A percentile compares a stretch with the other conserved stretches of the same genome.
Evolutionary conservation across 1,140 invertebrate genomes (phyloP).

Genomic region (Anastrepha ludens): DNA sequence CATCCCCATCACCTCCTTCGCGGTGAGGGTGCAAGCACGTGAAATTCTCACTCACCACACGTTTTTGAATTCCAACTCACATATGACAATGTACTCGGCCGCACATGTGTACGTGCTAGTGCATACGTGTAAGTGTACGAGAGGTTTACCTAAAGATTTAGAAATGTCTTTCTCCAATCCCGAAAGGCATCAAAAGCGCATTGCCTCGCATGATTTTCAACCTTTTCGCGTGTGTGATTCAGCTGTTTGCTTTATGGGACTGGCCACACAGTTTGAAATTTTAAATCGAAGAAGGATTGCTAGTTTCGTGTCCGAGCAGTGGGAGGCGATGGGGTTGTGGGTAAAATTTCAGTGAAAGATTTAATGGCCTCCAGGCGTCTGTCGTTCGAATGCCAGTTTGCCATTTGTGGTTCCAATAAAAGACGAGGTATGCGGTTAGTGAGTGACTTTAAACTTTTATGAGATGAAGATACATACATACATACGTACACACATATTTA

Average conservation of each 20-base stretch:
- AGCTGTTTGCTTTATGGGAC: not conserved
- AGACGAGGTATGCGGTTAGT: slow-evolving; percentile 9
- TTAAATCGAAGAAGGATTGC: not conserved
- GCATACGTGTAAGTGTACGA: not conserved
- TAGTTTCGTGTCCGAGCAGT: not conserved
- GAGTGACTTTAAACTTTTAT: slow-evolving; percentile 49
- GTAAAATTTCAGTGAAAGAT: slow-evolving; percentile 22
- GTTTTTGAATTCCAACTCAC: not conserved
- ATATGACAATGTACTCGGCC: not conserved
- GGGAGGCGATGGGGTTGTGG: not conserved
- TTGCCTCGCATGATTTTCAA: slow-evolving; percentile 22
- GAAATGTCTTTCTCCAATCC: not conserved
- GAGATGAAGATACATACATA: slow-evolving; percentile 8
- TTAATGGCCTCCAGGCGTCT: slow-evolving; percentile 55
- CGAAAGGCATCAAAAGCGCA: not conserved
- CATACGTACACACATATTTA: not conserved
- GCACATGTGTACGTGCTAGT: not conserved
- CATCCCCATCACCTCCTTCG: not conserved
- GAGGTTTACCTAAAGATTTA: slow-evolving; percentile 28
- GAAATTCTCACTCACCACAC: slow-evolving; percentile 15
- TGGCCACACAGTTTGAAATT: slow-evolving; percentile 20
- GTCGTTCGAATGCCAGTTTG: slow-evolving; percentile 42
- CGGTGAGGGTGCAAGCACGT: not conserved
- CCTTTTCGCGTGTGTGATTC: not conserved
- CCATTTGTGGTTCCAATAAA: slow-evolving; percentile 49